A percentile compares a stretch with the other conserved stretches of the same genome.
These are phyloP conservation scores for Halictus rubicundus DNA, from an alignment of 1,140 invertebrate genomes.

Conservation along the genomic window DNA sequence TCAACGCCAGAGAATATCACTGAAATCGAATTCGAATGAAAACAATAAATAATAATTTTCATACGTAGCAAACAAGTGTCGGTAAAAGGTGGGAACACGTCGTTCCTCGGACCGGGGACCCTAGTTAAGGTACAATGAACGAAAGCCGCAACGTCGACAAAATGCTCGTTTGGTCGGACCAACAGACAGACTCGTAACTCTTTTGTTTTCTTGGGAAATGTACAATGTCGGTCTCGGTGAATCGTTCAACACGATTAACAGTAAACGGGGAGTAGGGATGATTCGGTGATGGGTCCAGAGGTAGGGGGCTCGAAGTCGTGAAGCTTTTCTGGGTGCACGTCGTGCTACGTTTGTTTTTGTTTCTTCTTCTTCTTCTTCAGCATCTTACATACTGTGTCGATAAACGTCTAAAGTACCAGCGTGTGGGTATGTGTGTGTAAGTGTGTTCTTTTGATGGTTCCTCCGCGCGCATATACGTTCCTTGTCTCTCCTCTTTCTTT, in stretches of 20 bases:
- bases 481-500: conserved; percentile 15
- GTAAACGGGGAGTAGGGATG: conserved; percentile 23
- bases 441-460: background rate
- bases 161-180: conserved; percentile 37
- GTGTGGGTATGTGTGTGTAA: conserved; percentile 2
- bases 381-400: conserved; percentile 48
- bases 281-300: background rate
- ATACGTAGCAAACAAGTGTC: background rate
- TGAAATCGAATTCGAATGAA: no score
- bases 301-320: conserved; percentile 4
- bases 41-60: background rate
- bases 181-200: conserved; percentile 18
- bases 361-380: background rate
- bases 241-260: conserved; percentile 22
- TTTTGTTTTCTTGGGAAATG: conserved; percentile 6
- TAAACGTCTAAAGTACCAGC: conserved; percentile 34
- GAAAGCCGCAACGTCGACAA: conserved; percentile 35
- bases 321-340: conserved; percentile 37
- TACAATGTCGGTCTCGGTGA: conserved; percentile 10
- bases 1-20: background rate
- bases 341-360: conserved; percentile 10
- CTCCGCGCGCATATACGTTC: conserved; percentile 38
- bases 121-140: conserved; percentile 17
- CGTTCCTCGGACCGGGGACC: conserved; percentile 8
- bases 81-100: background rate